phyloP scores from a whole-genome alignment of 2,888 invertebrate genomes.

The Serripes groenlandicus region DNA sequence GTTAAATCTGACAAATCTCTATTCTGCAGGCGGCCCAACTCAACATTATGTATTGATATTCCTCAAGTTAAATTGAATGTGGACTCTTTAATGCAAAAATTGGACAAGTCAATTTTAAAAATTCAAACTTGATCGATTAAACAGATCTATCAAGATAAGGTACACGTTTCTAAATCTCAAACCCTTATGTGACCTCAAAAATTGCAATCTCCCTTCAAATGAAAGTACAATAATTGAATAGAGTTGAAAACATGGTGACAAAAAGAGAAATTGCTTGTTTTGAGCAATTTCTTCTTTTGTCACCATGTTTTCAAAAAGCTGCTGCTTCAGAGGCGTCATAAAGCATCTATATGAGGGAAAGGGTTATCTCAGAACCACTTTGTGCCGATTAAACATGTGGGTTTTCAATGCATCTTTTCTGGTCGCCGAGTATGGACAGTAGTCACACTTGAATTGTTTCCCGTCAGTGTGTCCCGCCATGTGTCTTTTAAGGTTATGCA shows the following conservation, averaged over 20 bases:
- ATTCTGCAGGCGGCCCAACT: too few species aligned
- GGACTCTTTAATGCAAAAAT: too few species aligned
- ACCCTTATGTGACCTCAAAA: too few species aligned
- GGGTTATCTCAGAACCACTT: background rate
- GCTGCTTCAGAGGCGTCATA: background rate
- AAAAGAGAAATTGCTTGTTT: background rate
- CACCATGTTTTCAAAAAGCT: background rate
- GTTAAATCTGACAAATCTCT: too few species aligned
- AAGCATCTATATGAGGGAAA: background rate
- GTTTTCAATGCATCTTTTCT: conserved; percentile 22
- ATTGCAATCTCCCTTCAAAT: too few species aligned
- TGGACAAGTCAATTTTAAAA: too few species aligned
- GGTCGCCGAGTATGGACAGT: conserved; percentile 27
- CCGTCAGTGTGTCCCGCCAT: background rate
- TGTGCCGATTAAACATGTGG: background rate
- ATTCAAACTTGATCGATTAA: too few species aligned
- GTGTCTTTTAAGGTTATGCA: background rate
- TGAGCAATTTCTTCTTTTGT: background rate
- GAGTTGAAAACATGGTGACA: background rate
- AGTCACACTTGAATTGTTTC: conserved; percentile 29
- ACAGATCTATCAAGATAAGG: too few species aligned
- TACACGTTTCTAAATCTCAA: too few species aligned
- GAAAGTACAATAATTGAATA: too few species aligned
- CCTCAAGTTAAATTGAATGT: too few species aligned
- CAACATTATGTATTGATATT: too few species aligned